Conservation (phyloP, 2,113 vertebrate species). For the Poeciliopsis retropinna region DNA sequence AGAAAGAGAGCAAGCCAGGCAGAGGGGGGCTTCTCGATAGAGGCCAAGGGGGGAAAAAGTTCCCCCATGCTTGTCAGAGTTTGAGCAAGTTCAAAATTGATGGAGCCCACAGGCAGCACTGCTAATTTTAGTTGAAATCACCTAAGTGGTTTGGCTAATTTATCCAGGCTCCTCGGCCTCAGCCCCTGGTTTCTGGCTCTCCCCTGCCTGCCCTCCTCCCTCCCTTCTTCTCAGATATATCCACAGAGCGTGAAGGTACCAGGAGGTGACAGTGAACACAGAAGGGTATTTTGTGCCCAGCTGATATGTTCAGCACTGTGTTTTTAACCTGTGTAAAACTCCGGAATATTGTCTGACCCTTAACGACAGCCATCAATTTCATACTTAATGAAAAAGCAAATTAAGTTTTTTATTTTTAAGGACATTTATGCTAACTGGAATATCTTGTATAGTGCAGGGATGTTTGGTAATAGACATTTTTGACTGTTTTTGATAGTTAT, state of each 20-base stretch:
- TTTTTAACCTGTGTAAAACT: slow-evolving; percentile 71
- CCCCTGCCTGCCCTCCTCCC: slow-evolving; percentile 51
- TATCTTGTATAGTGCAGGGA: background rate
- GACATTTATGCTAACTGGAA: slow-evolving; percentile 8
- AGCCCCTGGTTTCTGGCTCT: slow-evolving; percentile 68
- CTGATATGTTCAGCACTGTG: slow-evolving; percentile 70
- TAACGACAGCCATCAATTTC: slow-evolving; percentile 42
- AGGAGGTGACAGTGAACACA: slow-evolving; percentile 79
- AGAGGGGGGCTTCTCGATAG: slow-evolving; percentile 55
- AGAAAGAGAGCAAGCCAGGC: slow-evolving; percentile 45
- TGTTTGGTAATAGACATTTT: slow-evolving; percentile 10
- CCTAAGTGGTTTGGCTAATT: slow-evolving; percentile 83
- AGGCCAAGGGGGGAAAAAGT: slow-evolving; percentile 68
- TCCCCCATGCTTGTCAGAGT: slow-evolving; percentile 79
- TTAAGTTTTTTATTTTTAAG: slow-evolving; percentile 14
- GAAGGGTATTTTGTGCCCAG: slow-evolving; percentile 83
- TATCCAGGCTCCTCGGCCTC: slow-evolving; percentile 79
- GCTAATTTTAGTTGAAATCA: slow-evolving; percentile 84
- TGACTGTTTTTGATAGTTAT: slow-evolving; percentile 6
- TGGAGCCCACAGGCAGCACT: slow-evolving; percentile 77
- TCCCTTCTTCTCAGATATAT: slow-evolving; percentile 68
- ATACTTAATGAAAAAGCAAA: slow-evolving; percentile 38
- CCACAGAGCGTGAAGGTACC: slow-evolving; percentile 79
- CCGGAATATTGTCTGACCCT: slow-evolving; percentile 70
- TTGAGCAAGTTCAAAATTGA: slow-evolving; percentile 80